Evolutionary conservation across 2,888 invertebrate species (phyloP), one percentile per base, ranked within the genome.

Genomic region (Suillia variegata): DNA sequence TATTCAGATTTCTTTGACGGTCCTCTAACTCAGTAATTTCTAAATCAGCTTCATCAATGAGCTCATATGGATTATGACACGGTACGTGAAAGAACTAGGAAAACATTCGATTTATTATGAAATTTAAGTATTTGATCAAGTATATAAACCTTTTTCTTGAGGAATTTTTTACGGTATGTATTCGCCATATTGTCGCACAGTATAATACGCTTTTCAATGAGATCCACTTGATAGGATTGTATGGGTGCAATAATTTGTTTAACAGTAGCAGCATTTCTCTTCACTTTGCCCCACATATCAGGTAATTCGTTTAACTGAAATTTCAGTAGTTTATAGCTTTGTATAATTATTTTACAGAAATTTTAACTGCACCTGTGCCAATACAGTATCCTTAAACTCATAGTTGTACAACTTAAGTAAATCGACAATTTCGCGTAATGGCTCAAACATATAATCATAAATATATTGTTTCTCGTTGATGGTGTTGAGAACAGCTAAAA

Each of bases 371-470:
- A 89, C 90, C 85, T 91, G 90, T 45, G 91, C 86, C 67, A 90
- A 86, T 1, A 88, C 85, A 66, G 90, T 89, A 67, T 95, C 93
- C 0, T 89, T 87, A 80, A 97, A 91, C 69, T 94, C 92, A 18
- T 94, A 92, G n/a, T 91, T 90, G 72, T 96, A 96, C 1, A 87
- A 86, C 73, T 89, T 90, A 10, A 97, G 85, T 10, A 96, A 84
- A 62, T 94, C 90, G 52, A 96, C 93, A 47, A 92, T 93, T 69
- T 93, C 90, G 63, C 91, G 88, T 1, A 96, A 83, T 0, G 96
- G 95, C 26, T 92, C 93, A 78, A 97, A 97, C 92, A 96, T 94
- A 42, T 85, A 87, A 69, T 96, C 95, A 1, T 95, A 95, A 26
- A 87, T 84, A 38, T 86, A 84, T 67, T 91, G 91, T 15, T 89